Conservation (phyloP, 1,140 invertebrate genomes). For the Cyphomyrmex costatus region DNA sequence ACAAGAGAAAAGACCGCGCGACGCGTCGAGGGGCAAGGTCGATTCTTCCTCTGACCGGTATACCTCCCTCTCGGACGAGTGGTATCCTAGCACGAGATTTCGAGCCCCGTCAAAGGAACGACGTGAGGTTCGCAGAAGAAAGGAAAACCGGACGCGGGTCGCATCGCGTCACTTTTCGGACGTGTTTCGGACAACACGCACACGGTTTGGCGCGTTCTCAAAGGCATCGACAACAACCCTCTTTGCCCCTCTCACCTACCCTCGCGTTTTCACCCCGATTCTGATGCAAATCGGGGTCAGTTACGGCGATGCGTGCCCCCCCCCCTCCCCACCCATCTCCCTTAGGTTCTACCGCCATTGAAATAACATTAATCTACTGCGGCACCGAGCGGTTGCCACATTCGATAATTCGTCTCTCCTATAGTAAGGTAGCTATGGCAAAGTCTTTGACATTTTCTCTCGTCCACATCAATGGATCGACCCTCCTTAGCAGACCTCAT, state of each 20-base stretch:
- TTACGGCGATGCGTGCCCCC: constrained; percentile 71
- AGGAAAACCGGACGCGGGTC: constrained; percentile 69
- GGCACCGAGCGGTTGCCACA: constrained; percentile 77
- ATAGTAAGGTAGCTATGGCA: constrained; percentile 44
- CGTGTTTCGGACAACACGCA: constrained; percentile 75
- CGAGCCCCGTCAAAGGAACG: constrained; percentile 57
- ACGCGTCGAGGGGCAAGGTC: constrained; percentile 20
- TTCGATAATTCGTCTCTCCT: constrained; percentile 74
- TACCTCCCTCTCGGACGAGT: constrained; percentile 35
- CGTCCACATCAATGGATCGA: constrained; percentile 65
- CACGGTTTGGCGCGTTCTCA: constrained; percentile 79
- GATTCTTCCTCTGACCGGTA: constrained; percentile 50
- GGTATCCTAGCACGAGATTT: constrained; percentile 69
- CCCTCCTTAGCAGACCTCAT: constrained; percentile 57
- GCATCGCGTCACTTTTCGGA: constrained; percentile 63
- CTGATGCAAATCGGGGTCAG: constrained; percentile 82
- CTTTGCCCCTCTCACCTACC: constrained; percentile 28
- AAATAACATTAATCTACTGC: constrained; percentile 83
- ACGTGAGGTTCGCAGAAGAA: not conserved
- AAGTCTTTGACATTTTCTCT: constrained; percentile 56
- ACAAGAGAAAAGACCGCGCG: constrained; percentile 14
- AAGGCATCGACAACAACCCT: constrained; percentile 64
- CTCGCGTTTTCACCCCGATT: constrained; percentile 75
- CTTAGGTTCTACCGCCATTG: constrained; percentile 67
- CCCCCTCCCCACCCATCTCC: not conserved